A percentile compares a stretch with the other conserved stretches of the same genome.
Conservation (phyloP, 1,140 invertebrate genomes). For the Cylas formicarius region DNA sequence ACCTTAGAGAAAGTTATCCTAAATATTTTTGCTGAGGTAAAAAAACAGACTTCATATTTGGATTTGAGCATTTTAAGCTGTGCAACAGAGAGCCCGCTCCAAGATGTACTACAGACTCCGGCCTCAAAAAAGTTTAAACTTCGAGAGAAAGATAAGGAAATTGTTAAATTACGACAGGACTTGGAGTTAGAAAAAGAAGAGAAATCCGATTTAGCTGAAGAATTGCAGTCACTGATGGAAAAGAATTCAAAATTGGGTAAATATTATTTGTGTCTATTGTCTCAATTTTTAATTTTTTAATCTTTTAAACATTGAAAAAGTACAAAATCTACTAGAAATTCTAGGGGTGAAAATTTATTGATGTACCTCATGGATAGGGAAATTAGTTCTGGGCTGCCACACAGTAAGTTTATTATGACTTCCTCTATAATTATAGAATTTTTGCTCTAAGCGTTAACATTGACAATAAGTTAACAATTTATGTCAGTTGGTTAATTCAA, state of each 20-base stretch:
- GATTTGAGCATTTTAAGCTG: too few species aligned
- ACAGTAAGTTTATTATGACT: too few species aligned
- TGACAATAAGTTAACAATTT: too few species aligned
- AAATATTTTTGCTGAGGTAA: conserved; percentile 14
- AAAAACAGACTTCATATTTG: conserved; percentile 9
- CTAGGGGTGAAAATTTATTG: too few species aligned
- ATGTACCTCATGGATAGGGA: too few species aligned
- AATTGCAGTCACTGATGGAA: conserved; percentile 28
- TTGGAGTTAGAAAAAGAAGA: conserved; percentile 34
- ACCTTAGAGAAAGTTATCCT: conserved; percentile 27
- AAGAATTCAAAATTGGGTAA: conserved; percentile 31
- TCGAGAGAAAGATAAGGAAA: conserved; percentile 29
- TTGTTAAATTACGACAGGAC: conserved; percentile 26
- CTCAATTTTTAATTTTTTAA: not conserved
- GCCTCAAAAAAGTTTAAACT: conserved; percentile 22
- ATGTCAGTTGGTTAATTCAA: too few species aligned
- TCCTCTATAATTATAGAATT: too few species aligned
- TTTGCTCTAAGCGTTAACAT: too few species aligned
- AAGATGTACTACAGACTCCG: conserved; percentile 33
- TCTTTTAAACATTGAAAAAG: not conserved
- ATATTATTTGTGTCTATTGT: too few species aligned
- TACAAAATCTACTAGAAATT: too few species aligned
- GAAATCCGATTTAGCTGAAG: conserved; percentile 32
- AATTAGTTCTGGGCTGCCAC: not conserved
- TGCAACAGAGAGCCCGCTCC: conserved; percentile 29